phyloP scores from a whole-genome alignment of 2,888 invertebrate species.

The Sphaerophoria rueppellii region DNA sequence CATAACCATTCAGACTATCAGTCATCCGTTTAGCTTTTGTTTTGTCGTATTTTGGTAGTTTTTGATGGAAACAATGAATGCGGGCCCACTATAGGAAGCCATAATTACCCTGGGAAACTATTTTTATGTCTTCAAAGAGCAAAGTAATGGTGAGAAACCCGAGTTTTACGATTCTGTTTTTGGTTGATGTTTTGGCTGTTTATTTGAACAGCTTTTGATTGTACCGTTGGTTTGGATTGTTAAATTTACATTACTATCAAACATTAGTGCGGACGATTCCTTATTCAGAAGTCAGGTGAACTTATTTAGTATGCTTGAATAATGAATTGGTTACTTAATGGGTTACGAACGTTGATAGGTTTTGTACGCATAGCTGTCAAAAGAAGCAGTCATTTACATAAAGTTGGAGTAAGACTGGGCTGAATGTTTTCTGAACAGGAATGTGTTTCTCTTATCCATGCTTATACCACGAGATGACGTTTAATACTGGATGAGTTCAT shows the following conservation, averaged over 20 bases:
- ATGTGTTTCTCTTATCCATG: no score
- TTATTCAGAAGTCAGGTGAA: background rate
- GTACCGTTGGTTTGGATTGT: constrained; percentile 24
- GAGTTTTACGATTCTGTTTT: constrained; percentile 6
- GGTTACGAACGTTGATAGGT: no score
- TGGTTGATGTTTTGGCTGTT: constrained; percentile 20
- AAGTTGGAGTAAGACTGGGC: no score
- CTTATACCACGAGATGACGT: no score
- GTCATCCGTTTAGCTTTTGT: constrained; percentile 43
- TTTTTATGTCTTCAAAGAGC: background rate
- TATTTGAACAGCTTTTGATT: constrained; percentile 30
- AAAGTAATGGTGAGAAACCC: constrained; percentile 53
- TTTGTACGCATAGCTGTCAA: background rate
- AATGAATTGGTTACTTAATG: constrained; percentile 1
- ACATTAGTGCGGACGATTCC: constrained; percentile 4
- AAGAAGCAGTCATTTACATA: background rate
- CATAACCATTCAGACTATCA: constrained; percentile 46
- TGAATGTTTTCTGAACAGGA: no score
- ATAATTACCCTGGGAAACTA: constrained; percentile 63
- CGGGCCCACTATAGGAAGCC: constrained; percentile 40
- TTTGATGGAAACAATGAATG: background rate
- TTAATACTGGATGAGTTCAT: no score
- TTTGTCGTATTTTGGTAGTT: constrained; percentile 42
- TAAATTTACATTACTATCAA: constrained; percentile 27
- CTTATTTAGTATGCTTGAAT: constrained; percentile 5